Percentiles rank a stretch among this genome's conserved stretches.
Conservation (phyloP, 2,797 vertebrate genomes). For the Nothura maculosa region DNA sequence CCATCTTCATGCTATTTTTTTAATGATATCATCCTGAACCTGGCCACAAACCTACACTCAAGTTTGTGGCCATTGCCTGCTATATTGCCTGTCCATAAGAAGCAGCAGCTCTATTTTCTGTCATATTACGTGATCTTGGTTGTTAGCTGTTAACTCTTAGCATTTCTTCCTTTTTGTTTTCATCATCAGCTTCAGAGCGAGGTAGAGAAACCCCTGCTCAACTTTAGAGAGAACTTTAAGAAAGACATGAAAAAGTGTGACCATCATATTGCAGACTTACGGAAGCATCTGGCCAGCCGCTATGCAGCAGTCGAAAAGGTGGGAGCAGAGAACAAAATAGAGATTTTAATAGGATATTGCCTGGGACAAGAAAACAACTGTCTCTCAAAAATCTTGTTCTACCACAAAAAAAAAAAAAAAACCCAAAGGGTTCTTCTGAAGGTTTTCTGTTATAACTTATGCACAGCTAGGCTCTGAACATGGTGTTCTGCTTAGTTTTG, state of each 20-base stretch:
- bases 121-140: background rate
- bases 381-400: background rate
- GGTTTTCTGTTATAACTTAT: background rate
- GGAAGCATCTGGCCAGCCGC: constrained; percentile 94
- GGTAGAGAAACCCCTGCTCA: constrained; percentile 95
- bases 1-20: background rate
- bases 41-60: background rate
- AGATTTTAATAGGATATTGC: background rate
- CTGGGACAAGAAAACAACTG: background rate
- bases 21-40: background rate
- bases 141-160: background rate
- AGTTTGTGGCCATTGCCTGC: background rate
- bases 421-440: background rate
- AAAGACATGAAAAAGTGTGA: constrained; percentile 99
- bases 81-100: background rate
- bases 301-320: constrained; percentile 94
- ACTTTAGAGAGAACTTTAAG: constrained; percentile 97
- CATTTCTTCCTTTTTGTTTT: background rate
- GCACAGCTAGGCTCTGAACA: rapidly evolving
- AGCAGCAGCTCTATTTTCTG: background rate
- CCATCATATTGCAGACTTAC: constrained; percentile 93
- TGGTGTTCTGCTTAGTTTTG: background rate
- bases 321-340: background rate
- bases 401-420: background rate
- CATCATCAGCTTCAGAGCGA: constrained; percentile 92